These are phyloP conservation scores for Panopea generosa DNA, from an alignment of 2,888 invertebrate species.

Conservation along the genomic window DNA sequence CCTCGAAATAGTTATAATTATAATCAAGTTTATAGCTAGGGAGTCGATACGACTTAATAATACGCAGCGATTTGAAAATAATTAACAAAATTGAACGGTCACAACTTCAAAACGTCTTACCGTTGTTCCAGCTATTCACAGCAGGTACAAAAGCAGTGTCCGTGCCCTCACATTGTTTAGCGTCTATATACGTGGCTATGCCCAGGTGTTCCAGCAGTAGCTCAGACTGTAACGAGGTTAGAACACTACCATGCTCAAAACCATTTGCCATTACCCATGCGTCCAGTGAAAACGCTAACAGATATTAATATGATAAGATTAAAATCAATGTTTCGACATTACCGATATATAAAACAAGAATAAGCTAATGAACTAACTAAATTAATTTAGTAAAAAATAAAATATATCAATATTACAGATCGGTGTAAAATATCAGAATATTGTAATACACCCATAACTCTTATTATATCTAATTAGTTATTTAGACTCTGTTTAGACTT, in stretches of 20 bases:
- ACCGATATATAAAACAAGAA: too few species aligned
- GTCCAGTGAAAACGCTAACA: constrained; percentile 22
- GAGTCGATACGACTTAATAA: too few species aligned
- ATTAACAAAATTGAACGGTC: too few species aligned
- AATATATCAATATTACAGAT: neutral
- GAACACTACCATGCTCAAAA: constrained; percentile 7
- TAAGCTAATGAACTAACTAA: neutral
- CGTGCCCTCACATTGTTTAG: constrained; percentile 3
- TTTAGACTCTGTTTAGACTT: too few species aligned
- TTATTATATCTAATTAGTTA: too few species aligned
- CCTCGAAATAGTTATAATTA: too few species aligned
- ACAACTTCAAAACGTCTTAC: neutral
- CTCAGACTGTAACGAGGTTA: constrained; percentile 16
- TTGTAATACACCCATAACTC: too few species aligned
- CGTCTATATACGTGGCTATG: constrained; percentile 27
- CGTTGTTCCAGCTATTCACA: constrained; percentile 19
- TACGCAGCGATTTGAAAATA: too few species aligned
- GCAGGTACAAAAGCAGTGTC: neutral
- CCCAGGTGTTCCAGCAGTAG: constrained; percentile 21
- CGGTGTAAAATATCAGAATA: too few species aligned
- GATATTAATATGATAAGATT: neutral
- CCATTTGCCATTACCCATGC: neutral
- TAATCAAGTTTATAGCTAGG: too few species aligned
- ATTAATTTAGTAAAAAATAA: neutral
- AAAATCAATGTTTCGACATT: too few species aligned